Percentiles rank a stretch among this genome's conserved stretches.
phyloP scores from a whole-genome alignment of 2,888 invertebrate species.

The Parasteatoda lunata region DNA sequence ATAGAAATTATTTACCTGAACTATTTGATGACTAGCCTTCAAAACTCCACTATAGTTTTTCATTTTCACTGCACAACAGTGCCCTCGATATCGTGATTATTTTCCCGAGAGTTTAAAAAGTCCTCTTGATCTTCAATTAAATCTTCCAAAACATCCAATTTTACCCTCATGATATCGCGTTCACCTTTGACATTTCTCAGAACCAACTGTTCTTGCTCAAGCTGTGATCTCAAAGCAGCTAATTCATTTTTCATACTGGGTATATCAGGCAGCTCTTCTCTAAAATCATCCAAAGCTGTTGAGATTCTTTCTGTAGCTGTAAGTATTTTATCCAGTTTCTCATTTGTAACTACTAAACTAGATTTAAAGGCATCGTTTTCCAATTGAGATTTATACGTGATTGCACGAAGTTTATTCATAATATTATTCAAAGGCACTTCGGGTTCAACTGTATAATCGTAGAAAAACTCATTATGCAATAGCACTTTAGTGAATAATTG shows the following conservation, averaged over 20 bases:
- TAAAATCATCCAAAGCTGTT: background rate
- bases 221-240: background rate
- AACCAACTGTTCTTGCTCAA: conserved; percentile 15
- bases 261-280: conserved; percentile 9
- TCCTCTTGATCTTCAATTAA: conserved; percentile 34
- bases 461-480: background rate
- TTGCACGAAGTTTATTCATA: background rate
- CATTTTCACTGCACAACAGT: background rate
- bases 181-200: conserved; percentile 21
- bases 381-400: background rate
- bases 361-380: conserved; percentile 19
- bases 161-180: conserved; percentile 10
- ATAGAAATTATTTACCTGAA: background rate
- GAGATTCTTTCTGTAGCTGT: conserved; percentile 12
- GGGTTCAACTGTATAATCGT: background rate
- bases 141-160: conserved; percentile 4
- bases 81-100: background rate
- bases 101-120: background rate
- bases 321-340: conserved; percentile 31
- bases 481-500: background rate
- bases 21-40: background rate
- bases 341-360: background rate
- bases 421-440: background rate
- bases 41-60: background rate
- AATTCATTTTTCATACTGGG: conserved; percentile 1